Conservation (phyloP, 2,888 invertebrate species). For the Dysmachus trigonus region DNA sequence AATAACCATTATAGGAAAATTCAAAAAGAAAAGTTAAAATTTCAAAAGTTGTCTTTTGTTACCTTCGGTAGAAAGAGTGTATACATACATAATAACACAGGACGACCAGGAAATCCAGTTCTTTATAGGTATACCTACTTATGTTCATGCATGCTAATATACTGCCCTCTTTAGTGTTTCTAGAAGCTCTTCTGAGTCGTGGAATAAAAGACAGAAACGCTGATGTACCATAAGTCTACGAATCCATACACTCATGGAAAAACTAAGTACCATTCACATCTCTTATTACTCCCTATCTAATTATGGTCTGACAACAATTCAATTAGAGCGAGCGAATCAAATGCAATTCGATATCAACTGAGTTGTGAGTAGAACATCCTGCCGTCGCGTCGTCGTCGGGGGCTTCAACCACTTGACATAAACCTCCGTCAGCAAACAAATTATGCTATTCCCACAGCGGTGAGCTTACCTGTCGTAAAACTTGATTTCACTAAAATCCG, state of each 20-base stretch:
- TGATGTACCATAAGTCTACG: not conserved
- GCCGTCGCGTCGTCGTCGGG: not conserved
- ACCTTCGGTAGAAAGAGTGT: too few relatives aligned
- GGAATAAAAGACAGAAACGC: not conserved
- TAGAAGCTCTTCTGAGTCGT: too few relatives aligned
- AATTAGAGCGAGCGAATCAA: not conserved
- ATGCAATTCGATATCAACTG: not conserved
- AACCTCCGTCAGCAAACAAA: not conserved
- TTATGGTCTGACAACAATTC: not conserved
- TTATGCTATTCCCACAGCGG: not conserved
- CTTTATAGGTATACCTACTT: too few relatives aligned
- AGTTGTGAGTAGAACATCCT: not conserved
- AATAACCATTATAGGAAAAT: too few relatives aligned
- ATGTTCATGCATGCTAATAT: too few relatives aligned
- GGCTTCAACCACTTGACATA: not conserved
- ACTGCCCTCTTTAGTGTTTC: too few relatives aligned
- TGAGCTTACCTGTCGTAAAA: slow-evolving; percentile 7
- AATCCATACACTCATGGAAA: not conserved
- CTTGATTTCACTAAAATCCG: slow-evolving; percentile 20
- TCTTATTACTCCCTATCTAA: not conserved
- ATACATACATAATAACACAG: too few relatives aligned
- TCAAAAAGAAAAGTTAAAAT: too few relatives aligned
- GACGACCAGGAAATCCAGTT: too few relatives aligned
- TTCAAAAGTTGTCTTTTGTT: too few relatives aligned
- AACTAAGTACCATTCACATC: not conserved